These are phyloP conservation scores for Sisor rabdophorus DNA, from an alignment of 2,113 vertebrate genomes.

Conservation along the genomic window DNA sequence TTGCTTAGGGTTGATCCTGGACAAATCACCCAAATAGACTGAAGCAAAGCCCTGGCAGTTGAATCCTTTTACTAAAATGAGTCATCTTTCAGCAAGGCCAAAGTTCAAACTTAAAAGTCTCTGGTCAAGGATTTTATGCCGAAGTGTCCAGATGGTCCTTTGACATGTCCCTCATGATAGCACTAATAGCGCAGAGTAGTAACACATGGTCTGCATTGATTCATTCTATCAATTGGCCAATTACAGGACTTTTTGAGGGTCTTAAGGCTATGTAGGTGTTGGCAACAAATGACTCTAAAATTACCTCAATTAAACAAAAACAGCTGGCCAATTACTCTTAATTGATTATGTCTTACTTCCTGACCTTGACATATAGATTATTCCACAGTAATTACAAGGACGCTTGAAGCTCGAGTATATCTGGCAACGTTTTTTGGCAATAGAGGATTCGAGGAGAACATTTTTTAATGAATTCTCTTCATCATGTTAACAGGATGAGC, in stretches of 20 bases:
- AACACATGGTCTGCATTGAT: slow-evolving; percentile 56
- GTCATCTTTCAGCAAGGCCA: slow-evolving; percentile 28
- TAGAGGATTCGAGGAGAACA: slow-evolving; percentile 3
- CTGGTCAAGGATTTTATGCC: slow-evolving; percentile 34
- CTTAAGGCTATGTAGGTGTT: slow-evolving; percentile 47
- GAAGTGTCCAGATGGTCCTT: slow-evolving; percentile 48
- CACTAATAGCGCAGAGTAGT: slow-evolving; percentile 47
- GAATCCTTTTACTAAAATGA: slow-evolving; percentile 17
- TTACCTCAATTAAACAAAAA: slow-evolving; percentile 50
- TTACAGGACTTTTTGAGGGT: slow-evolving; percentile 47
- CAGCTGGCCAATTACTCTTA: slow-evolving; percentile 53
- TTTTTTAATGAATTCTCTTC: slow-evolving; percentile 5
- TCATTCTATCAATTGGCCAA: slow-evolving; percentile 47
- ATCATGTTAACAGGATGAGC: not conserved
- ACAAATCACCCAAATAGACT: not conserved
- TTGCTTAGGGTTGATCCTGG: not conserved
- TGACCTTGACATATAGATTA: slow-evolving; percentile 45
- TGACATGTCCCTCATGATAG: slow-evolving; percentile 35
- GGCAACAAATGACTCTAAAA: slow-evolving; percentile 52
- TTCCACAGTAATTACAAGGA: slow-evolving; percentile 44
- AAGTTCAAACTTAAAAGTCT: slow-evolving; percentile 40
- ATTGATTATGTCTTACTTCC: slow-evolving; percentile 47
- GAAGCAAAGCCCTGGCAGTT: not conserved
- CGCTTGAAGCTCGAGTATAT: slow-evolving; percentile 19
- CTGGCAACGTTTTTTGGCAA: slow-evolving; percentile 25